Evolutionary conservation across 2,888 invertebrate species (phyloP).

Genomic region (Lasioglossum leucozonium): DNA sequence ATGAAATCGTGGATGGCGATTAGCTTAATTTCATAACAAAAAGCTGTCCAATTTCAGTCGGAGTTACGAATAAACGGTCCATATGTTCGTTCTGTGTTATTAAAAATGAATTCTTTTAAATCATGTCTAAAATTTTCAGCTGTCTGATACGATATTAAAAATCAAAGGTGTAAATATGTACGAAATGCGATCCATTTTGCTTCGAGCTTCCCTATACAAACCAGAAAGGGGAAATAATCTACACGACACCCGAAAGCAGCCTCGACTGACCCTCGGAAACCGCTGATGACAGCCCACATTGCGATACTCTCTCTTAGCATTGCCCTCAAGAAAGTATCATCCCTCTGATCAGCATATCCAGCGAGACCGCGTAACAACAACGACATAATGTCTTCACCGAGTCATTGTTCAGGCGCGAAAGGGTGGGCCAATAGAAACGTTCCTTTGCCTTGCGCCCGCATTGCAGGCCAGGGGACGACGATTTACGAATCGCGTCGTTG

Average conservation of each 20-base stretch:
- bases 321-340: not conserved
- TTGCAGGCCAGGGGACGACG: slow-evolving; percentile 71
- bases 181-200: not conserved
- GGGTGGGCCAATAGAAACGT: slow-evolving; percentile 52
- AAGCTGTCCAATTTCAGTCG: not conserved
- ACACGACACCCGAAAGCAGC: not conserved
- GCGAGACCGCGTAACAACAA: not conserved
- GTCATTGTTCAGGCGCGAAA: slow-evolving; percentile 39
- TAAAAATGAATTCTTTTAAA: not conserved
- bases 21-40: no score
- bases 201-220: not conserved
- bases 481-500: slow-evolving; percentile 72
- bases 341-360: slow-evolving; percentile 4
- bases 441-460: slow-evolving; percentile 65
- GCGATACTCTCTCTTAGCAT: not conserved
- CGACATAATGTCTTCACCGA: not conserved
- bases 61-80: not conserved
- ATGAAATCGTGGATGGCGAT: not conserved
- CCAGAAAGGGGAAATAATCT: not conserved
- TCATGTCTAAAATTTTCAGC: no score
- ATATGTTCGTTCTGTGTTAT: not conserved
- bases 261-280: not conserved
- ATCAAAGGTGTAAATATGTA: not conserved
- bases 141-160: not conserved
- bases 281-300: not conserved